Evolutionary conservation across 2,888 invertebrate genomes (phyloP), one percentile per base, ranked within the genome.

Genomic region (Aquatica leii): DNA sequence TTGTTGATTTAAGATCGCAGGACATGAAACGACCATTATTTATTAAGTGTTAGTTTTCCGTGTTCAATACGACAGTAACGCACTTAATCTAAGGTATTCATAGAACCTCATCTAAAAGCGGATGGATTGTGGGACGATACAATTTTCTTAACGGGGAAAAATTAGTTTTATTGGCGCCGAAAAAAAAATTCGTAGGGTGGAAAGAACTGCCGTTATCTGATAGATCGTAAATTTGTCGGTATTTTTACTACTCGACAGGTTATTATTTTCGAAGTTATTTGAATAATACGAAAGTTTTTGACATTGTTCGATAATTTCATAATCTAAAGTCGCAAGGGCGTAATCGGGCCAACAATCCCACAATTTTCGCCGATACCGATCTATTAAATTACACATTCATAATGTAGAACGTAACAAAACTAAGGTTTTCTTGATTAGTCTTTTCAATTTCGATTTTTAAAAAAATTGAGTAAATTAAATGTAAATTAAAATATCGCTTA

Each of bases 331-430:
- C 66, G 51, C 57, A 65, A 58, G 50, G 59, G 56, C 63, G 58
- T 56, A 68, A 68, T 65, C 57, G 62, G 55, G 52, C 49, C 59
- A 52, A 61, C 62, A 57, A 54, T 59, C 56, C 59, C 49, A 58
- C 66, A 67, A 62, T 57, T 67, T 63, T 65, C 61, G 20, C 57
- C 66, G 69, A 71, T 71, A 68, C 68, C 57, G 63, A 69, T 71
- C 69, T 68, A 69, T 71, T 68, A 70, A 71, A 71, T 70, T 71
- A 71, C 65, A 68, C 56, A 70, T 69, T 68, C 70, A 69, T 61
- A 61, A 62, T 59, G 56, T 67, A 67, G 46, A 65, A 63, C 54
- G 68, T 66, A 67, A 68, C 57, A 62, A 67, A 62, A 61, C 48
- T 40, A 55, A 48, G 62, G 65, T 67, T 62, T 59, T 51, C 54